These are phyloP conservation scores for Podocnemis expansa DNA, from an alignment of 2,113 vertebrate genomes.

Conservation along the genomic window DNA sequence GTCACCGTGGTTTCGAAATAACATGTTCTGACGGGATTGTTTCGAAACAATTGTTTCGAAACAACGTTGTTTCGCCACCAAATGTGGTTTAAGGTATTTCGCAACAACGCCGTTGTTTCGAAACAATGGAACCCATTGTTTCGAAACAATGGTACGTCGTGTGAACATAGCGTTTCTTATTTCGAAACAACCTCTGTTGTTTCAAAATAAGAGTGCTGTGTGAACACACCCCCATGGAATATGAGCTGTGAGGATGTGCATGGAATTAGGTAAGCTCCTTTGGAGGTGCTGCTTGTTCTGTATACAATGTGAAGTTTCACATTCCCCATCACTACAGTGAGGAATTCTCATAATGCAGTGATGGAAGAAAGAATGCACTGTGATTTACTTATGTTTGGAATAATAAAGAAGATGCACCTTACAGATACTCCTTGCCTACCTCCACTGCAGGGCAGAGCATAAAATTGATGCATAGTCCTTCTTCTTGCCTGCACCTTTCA, in stretches of 20 bases:
- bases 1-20: no score
- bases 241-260: background rate
- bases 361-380: rapidly evolving
- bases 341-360: background rate
- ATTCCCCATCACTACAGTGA: background rate
- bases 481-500: background rate
- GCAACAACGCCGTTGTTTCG: no score
- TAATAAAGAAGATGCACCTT: background rate
- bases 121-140: no score
- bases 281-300: background rate
- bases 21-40: no score
- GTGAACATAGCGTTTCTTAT: no score
- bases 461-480: background rate
- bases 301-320: background rate
- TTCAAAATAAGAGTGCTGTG: no score
- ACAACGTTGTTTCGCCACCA: no score
- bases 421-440: background rate
- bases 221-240: no score
- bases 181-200: no score
- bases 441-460: background rate
- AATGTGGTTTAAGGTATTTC: no score
- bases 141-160: no score
- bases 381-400: rapidly evolving
- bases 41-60: no score
- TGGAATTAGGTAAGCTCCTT: background rate